Base-by-base conservation (phyloP, 2,113 vertebrate species). In the Otus sunia region DNA sequence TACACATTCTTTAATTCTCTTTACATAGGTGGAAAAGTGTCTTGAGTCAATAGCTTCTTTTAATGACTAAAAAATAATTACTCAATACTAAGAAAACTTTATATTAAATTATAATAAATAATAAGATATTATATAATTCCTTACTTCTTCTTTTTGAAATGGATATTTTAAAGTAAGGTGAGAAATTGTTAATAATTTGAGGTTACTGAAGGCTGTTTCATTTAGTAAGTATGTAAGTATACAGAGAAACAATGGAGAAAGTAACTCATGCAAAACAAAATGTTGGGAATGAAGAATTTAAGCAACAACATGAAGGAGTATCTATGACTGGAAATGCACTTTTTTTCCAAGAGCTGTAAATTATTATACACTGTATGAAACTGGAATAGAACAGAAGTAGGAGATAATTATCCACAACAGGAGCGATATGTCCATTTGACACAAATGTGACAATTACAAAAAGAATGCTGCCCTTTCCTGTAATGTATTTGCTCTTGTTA, bases 401-500 rank as follows among this genome's bases (percentile, higher is more conserved):
- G 34, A 78, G 43, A 79, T 79, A 56, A 39, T 73, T 83, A 86
- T 60, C 45, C 47, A 69, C 94, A 90, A 96, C 95, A 95, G 78
- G 83, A 96, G 90, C 74, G 90, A 56, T 92, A 87, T 86, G 75
- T 91, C 69, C 68, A 72, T 92, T 66, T 82, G 94, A 95, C 95
- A 98, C 93, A 96, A 36, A 55, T 73, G 39, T 79, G 59, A 86
- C 87, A 84, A 82, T 93, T 93, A 43, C 32, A 15, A 84, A 91
- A 95, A 56, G 53, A 89, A 79, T 14, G 41, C 36, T 93, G 92
- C 47, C 96, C 87, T 96, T 96, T 94, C 55, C 79, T 94, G 74
- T 94, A 95, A 97, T 90, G 74, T 66, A 79, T 94, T 96, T 96
- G 74, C 72, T 94, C 67, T 88, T 49, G 53, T 78, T 92, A 56